Base-by-base conservation (phyloP, 2,888 invertebrate genomes). In the Archaeoteleia sp. region DNA sequence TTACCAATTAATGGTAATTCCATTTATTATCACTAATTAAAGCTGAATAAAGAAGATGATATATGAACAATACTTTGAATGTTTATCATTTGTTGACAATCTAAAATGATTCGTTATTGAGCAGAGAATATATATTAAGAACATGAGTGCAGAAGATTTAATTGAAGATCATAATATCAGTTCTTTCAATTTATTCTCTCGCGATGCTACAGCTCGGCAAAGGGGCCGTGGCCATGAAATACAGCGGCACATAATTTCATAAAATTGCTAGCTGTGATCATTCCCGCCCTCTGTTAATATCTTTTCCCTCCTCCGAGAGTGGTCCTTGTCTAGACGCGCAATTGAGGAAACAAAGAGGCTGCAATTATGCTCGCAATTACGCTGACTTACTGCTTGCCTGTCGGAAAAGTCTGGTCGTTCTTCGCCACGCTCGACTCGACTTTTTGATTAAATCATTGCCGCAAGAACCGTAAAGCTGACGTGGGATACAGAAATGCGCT, bases 261-360 rank as follows among this genome's bases (percentile, higher is more conserved):
- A 82, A 82, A 82, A 81, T 82, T 78, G 78, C 74, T 74, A 73
- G 66, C 70, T 43, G 37, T 63, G 53, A 58, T 71, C 58, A 61
- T 61, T 65, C 62, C 51, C 61, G 71, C 60, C 69, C 69, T 67
- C 57, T 60, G 42, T 57, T 58, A 67, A 63, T 71, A 72, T 74
- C 54, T 68, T 69, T 69, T 34, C 61, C 53, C 45, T 54, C 30
- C 42, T 48, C 42, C 61, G 49, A 46, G 53, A 51, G 34, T 55
- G 65, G 61, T 78, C 79, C 65, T 57, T 73, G 81, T 79, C 80
- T 82, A 80, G 81, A 80, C 78, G 69, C 72, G 74, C 81, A 83
- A 84, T 84, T 84, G 82, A 82, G 82, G 82, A 81, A 83, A 84
- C 83, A 83, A 84, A 83, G 80, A 80, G 81, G 73, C 79, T 79